These are phyloP conservation scores for Hydrophis major DNA, from an alignment of 2,797 vertebrate genomes.

Conservation along the genomic window DNA sequence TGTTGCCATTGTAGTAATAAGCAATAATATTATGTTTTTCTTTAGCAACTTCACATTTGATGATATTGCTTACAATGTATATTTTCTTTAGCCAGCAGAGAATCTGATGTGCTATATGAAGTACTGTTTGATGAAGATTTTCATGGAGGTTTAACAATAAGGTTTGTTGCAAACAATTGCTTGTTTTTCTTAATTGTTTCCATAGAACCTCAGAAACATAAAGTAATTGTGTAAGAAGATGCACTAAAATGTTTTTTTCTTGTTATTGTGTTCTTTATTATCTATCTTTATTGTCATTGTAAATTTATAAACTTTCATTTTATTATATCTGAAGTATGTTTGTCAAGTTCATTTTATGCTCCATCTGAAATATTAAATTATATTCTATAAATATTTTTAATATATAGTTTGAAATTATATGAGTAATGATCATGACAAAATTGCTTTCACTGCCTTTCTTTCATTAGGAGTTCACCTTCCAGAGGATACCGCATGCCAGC, in stretches of 20 bases:
- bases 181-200: conserved; percentile 16
- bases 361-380: neutral
- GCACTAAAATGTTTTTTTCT: neutral
- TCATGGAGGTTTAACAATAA: conserved; percentile 90
- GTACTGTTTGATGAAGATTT: conserved; percentile 98
- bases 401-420: neutral
- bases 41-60: neutral
- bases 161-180: conserved; percentile 69
- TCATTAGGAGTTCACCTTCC: conserved; percentile 79
- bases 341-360: neutral
- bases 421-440: neutral
- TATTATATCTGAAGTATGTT: neutral
- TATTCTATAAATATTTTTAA: neutral
- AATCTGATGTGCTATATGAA: conserved; percentile 93
- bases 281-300: neutral
- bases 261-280: neutral
- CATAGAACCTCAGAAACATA: conserved; percentile 19
- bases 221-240: neutral
- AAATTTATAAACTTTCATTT: neutral
- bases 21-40: neutral
- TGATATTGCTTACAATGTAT: conserved; percentile 10
- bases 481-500: conserved; percentile 90
- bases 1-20: neutral
- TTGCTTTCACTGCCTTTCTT: conserved; percentile 6
- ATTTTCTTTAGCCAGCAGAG: conserved; percentile 81